These are phyloP conservation scores for Mustela lutreola DNA, from an alignment of 2,113 vertebrate genomes.

Conservation along the genomic window DNA sequence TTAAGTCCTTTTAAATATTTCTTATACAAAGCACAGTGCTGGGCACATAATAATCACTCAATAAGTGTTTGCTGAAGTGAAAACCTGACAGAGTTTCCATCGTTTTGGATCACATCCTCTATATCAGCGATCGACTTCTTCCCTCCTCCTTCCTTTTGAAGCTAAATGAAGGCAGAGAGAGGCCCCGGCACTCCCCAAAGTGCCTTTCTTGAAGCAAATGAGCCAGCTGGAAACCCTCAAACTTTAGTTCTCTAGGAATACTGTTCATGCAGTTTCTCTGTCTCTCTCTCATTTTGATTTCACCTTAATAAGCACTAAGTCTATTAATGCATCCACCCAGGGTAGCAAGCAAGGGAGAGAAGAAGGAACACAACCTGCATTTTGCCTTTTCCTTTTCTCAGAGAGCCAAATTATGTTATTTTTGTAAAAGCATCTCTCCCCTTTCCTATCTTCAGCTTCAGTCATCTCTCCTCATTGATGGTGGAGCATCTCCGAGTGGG, in stretches of 20 bases:
- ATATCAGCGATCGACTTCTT: background rate
- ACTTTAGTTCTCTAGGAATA: background rate
- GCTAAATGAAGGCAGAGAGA: background rate
- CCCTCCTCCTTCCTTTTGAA: background rate
- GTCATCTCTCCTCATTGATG: constrained; percentile 54
- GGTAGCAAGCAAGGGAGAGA: constrained; percentile 78
- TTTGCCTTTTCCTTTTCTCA: constrained; percentile 74
- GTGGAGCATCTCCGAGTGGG: background rate
- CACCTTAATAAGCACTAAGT: constrained; percentile 45
- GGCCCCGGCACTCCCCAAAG: background rate
- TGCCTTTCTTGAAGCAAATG: background rate
- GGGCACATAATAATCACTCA: background rate
- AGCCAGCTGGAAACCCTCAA: background rate
- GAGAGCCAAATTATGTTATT: constrained; percentile 84
- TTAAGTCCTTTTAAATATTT: background rate
- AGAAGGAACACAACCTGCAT: constrained; percentile 73
- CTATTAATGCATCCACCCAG: constrained; percentile 33
- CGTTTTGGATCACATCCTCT: background rate
- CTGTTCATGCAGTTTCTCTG: background rate
- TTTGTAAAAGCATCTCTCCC: constrained; percentile 79
- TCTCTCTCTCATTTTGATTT: constrained; percentile 59
- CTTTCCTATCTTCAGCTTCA: constrained; percentile 63
- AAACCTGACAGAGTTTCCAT: background rate
- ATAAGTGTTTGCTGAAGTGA: background rate
- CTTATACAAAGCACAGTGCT: background rate